A percentile compares a stretch with the other conserved stretches of the same genome.
phyloP scores from a whole-genome alignment of 1,140 invertebrate genomes.

The Triops cancriformis region DNA sequence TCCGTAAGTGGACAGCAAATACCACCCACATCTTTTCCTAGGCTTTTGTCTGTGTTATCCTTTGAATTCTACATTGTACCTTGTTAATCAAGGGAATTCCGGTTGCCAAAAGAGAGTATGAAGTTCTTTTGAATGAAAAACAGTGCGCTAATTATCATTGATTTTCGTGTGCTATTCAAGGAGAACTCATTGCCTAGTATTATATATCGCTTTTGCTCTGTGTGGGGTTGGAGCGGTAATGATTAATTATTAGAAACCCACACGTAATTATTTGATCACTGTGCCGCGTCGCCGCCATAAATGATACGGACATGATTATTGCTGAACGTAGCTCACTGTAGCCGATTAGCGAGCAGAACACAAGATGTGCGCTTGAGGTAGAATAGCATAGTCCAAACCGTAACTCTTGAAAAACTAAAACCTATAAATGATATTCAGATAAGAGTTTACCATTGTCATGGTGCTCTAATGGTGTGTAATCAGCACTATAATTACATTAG shows the following conservation, averaged over 20 bases:
- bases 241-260: constrained; percentile 1
- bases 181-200: neutral
- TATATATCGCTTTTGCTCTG: neutral
- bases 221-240: neutral
- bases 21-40: too few relatives aligned
- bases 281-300: neutral
- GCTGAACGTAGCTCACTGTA: neutral
- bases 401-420: neutral
- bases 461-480: too few relatives aligned
- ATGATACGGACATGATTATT: neutral
- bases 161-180: neutral
- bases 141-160: neutral
- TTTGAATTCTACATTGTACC: too few relatives aligned
- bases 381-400: neutral
- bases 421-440: too few relatives aligned
- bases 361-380: neutral
- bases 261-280: neutral
- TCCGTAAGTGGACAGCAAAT: too few relatives aligned
- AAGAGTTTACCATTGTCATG: too few relatives aligned
- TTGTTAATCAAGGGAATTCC: too few relatives aligned
- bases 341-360: neutral
- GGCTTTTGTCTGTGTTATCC: too few relatives aligned
- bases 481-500: neutral
- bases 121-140: neutral
- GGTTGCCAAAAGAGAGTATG: too few relatives aligned